These are phyloP conservation scores for Myotis daubentonii DNA, from an alignment of 2,797 vertebrate species.

Conservation along the genomic window DNA sequence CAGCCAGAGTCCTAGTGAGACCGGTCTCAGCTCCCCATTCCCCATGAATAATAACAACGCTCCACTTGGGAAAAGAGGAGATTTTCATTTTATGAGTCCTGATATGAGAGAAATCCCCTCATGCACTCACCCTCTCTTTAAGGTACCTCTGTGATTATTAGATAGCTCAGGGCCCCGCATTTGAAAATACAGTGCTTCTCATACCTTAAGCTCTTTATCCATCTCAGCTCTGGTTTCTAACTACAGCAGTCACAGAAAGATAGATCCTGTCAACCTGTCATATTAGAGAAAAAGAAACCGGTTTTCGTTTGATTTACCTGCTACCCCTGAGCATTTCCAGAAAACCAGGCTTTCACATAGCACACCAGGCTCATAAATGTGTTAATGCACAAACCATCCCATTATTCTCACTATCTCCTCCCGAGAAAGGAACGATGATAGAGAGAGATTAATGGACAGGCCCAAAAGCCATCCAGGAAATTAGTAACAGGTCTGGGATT, in stretches of 20 bases:
- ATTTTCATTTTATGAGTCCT: conserved; percentile 73
- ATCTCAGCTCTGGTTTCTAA: conserved; percentile 28
- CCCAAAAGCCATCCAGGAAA: conserved; percentile 76
- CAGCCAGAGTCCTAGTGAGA: conserved; percentile 70
- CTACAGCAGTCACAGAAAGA: conserved; percentile 15
- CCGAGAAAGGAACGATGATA: conserved; percentile 72
- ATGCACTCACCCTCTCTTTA: conserved; percentile 42
- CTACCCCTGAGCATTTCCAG: conserved; percentile 53
- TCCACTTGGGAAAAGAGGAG: conserved; percentile 65
- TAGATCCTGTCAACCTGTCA: conserved; percentile 26
- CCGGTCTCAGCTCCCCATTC: conserved; percentile 35
- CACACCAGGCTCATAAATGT: conserved; percentile 70
- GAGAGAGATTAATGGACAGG: conserved; percentile 77
- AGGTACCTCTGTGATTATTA: conserved; percentile 55
- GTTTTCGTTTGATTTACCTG: conserved; percentile 68
- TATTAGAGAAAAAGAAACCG: conserved; percentile 39
- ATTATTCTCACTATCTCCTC: conserved; percentile 76
- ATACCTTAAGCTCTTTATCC: conserved; percentile 11
- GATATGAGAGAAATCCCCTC: conserved; percentile 37
- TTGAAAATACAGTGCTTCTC: conserved; percentile 41
- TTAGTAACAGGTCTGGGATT: conserved; percentile 76
- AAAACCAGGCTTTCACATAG: conserved; percentile 45
- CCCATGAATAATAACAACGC: conserved; percentile 70
- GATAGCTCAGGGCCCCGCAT: not conserved
- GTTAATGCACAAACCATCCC: conserved; percentile 79